These are phyloP conservation scores for Bubo scandiacus DNA, from an alignment of 2,113 vertebrate species.

Conservation along the genomic window DNA sequence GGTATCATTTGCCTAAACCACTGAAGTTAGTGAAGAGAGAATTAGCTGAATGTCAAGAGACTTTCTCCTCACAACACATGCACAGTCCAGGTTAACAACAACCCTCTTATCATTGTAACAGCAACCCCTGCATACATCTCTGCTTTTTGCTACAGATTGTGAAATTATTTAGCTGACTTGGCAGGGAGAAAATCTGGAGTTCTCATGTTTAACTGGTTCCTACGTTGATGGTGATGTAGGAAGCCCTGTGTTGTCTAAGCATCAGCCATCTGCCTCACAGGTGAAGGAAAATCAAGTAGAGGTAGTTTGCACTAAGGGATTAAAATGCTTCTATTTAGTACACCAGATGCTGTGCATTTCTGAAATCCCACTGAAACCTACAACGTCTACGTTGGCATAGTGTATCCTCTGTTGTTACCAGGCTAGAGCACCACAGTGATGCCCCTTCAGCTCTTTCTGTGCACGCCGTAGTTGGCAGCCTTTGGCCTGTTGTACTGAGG, in stretches of 20 bases:
- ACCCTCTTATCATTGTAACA: not conserved
- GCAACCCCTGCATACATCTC: not conserved
- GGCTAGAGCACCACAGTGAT: not conserved
- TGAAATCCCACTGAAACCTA: not conserved
- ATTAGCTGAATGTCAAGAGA: not conserved
- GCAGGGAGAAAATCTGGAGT: not conserved
- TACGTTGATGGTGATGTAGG: not conserved
- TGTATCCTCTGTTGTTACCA: not conserved
- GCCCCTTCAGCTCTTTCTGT: not conserved
- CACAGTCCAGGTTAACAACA: not conserved
- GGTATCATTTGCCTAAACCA: not conserved
- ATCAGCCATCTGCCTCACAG: not conserved
- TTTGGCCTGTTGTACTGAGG: not conserved
- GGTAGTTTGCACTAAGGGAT: not conserved
- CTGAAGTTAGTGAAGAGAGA: not conserved
- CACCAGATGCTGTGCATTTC: not conserved
- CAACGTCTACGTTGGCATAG: not conserved
- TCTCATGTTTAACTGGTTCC: not conserved
- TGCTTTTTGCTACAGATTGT: not conserved
- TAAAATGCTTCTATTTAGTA: not conserved
- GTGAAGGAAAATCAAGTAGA: not conserved
- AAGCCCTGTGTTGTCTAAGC: not conserved
- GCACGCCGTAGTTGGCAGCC: not conserved
- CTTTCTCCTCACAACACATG: not conserved
- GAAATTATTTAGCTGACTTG: not conserved